Conservation (phyloP, 1,140 invertebrate species). For the Atta texana region DNA sequence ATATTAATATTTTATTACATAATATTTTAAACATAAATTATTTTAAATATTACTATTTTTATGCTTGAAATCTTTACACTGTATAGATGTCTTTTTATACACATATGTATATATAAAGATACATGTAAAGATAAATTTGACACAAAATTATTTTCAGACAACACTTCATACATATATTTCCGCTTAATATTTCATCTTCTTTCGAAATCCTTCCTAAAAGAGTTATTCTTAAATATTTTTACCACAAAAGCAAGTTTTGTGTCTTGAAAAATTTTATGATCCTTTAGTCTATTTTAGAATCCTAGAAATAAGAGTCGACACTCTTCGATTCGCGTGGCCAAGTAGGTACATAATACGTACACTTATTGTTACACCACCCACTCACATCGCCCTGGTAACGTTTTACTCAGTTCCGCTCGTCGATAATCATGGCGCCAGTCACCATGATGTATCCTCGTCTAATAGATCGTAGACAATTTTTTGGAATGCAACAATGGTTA, state of each 20-base stretch:
- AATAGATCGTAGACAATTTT: not conserved
- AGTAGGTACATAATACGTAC: not conserved
- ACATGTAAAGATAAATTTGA: no score
- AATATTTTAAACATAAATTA: not conserved
- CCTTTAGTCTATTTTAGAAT: not conserved
- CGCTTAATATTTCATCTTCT: not conserved
- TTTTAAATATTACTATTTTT: no score
- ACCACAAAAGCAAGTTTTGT: not conserved
- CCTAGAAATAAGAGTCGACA: not conserved
- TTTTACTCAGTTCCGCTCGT: not conserved
- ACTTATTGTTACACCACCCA: not conserved
- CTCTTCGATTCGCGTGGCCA: not conserved
- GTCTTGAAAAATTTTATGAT: not conserved
- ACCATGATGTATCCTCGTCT: not conserved
- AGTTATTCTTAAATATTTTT: not conserved
- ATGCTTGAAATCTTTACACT: not conserved
- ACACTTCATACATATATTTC: no score
- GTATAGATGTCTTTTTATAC: not conserved
- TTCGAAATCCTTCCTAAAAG: not conserved
- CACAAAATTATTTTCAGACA: no score
- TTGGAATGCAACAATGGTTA: not conserved
- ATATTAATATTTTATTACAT: no score
- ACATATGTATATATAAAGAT: not conserved
- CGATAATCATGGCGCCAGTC: not conserved
- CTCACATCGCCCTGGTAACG: not conserved